Percentiles rank a stretch among this genome's conserved stretches.
These are phyloP conservation scores for Octonoba sinensis DNA, from an alignment of 2,888 invertebrate genomes.

Conservation along the genomic window DNA sequence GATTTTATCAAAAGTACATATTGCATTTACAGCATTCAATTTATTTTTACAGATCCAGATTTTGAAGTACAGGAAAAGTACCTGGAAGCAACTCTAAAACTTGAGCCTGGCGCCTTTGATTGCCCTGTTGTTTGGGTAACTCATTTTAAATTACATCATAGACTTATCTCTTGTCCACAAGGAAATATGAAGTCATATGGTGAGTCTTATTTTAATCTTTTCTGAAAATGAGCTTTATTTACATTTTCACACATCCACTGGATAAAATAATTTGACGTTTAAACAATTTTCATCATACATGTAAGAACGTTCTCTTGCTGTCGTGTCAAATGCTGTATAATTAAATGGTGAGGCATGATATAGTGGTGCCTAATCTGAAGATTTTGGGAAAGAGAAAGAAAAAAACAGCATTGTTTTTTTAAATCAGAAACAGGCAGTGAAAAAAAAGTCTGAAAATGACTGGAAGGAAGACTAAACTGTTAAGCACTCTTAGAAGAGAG, in stretches of 20 bases:
- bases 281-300: not conserved
- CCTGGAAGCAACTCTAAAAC: slow-evolving; percentile 73
- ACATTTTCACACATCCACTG: no score
- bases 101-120: slow-evolving; percentile 79
- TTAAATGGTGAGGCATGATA: no score
- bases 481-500: no score
- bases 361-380: no score
- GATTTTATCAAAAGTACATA: no score
- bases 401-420: no score
- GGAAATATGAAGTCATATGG: slow-evolving; percentile 67
- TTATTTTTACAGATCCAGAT: slow-evolving; percentile 33
- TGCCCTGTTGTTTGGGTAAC: slow-evolving; percentile 83
- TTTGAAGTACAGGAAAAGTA: slow-evolving; percentile 67
- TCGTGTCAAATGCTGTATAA: no score
- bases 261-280: not conserved
- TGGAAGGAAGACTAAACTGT: no score
- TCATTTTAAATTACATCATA: slow-evolving; percentile 79
- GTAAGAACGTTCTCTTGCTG: not conserved
- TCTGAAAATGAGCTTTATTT: not conserved
- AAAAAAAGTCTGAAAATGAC: no score
- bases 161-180: slow-evolving; percentile 75
- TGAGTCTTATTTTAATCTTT: slow-evolving; percentile 21
- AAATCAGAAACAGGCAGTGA: no score
- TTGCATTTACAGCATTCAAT: no score
- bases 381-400: no score